A percentile compares a stretch with the other conserved stretches of the same genome.
Evolutionary conservation across 1,140 invertebrate species (phyloP).

Genomic region (Aphidius gifuensis): DNA sequence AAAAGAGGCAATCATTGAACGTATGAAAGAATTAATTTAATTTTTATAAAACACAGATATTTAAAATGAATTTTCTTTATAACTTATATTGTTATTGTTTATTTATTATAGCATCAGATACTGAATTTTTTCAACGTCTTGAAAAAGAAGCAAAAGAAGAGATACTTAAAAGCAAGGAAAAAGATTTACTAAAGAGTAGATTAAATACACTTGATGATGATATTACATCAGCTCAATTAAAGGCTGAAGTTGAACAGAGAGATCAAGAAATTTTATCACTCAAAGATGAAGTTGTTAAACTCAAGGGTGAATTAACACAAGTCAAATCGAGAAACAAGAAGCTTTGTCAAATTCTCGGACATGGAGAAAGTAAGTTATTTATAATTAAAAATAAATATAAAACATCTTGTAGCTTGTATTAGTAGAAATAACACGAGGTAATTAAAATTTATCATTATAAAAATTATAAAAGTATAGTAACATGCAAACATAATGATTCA

Average conservation of each 20-base stretch:
- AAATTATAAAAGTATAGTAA: not conserved
- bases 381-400: not conserved
- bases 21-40: conserved; percentile 4
- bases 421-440: too few species aligned
- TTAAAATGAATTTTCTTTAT: not conserved
- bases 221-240: conserved; percentile 59
- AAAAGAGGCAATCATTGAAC: not conserved
- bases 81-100: not conserved
- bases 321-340: conserved; percentile 77
- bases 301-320: conserved; percentile 67
- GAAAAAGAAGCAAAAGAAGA: conserved; percentile 65
- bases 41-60: not conserved
- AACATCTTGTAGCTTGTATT: not conserved
- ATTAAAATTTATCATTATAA: not conserved
- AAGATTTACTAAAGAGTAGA: conserved; percentile 55
- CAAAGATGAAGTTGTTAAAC: conserved; percentile 59
- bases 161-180: conserved; percentile 65
- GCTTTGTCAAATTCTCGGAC: conserved; percentile 71
- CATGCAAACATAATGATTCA: too few species aligned
- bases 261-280: conserved; percentile 64
- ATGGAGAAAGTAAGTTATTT: conserved; percentile 70
- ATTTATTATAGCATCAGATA: conserved; percentile 41
- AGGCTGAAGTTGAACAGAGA: conserved; percentile 65
- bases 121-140: conserved; percentile 67
- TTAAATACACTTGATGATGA: conserved; percentile 55